These are phyloP conservation scores for Temnopleurus reevesii DNA, from an alignment of 53 echinoderm and acorn worm species.

Conservation along the genomic window DNA sequence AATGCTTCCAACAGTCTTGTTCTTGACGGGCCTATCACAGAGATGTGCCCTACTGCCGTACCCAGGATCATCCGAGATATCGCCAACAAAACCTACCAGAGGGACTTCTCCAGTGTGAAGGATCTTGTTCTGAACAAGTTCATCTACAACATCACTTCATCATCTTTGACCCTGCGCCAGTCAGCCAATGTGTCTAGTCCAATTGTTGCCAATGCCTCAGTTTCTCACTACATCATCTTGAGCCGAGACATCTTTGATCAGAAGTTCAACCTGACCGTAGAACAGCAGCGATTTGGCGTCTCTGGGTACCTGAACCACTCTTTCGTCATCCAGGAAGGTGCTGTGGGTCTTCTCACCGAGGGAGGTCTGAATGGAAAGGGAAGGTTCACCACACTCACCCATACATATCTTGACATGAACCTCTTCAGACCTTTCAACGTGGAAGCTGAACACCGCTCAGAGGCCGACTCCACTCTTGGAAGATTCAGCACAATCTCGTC, in stretches of 20 bases:
- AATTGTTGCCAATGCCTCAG: slow-evolving; percentile 63
- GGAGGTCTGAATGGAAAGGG: neutral
- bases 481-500: slow-evolving; percentile 10
- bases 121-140: slow-evolving; percentile 47
- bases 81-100: slow-evolving; percentile 62
- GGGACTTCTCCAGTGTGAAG: slow-evolving; percentile 56
- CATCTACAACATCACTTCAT: slow-evolving; percentile 62
- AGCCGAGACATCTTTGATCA: slow-evolving; percentile 27
- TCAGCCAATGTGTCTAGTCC: slow-evolving; percentile 62
- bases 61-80: slow-evolving; percentile 62
- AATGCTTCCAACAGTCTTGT: slow-evolving; percentile 68
- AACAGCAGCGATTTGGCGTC: slow-evolving; percentile 33
- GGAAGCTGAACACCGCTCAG: neutral
- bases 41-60: slow-evolving; percentile 53
- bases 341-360: neutral
- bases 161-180: slow-evolving; percentile 63
- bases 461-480: neutral
- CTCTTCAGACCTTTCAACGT: slow-evolving; percentile 38
- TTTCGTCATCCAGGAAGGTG: neutral
- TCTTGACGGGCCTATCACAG: slow-evolving; percentile 77
- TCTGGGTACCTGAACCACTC: slow-evolving; percentile 31
- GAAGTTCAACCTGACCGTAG: neutral
- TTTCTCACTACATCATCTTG: slow-evolving; percentile 66
- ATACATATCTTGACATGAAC: neutral
- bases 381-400: no score